Conservation (phyloP, 2,888 invertebrate genomes). For the Caenorhabditis sp. region DNA sequence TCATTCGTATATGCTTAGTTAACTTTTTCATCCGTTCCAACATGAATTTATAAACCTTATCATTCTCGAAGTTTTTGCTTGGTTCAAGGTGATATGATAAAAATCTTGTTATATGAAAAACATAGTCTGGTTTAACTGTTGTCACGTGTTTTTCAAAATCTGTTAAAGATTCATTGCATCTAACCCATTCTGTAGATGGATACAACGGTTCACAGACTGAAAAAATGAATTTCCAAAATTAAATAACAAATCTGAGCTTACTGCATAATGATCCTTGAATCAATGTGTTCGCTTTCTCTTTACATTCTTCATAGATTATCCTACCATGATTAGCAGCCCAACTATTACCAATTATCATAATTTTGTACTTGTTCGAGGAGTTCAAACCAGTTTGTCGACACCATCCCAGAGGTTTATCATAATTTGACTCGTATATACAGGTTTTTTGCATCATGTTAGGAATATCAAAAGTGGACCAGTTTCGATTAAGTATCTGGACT, state of each 20-base stretch:
- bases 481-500: not conserved
- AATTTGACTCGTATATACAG: no score
- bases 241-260: no score
- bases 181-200: no score
- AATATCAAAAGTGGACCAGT: not conserved
- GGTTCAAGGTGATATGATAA: no score
- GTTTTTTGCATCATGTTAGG: no score
- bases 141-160: no score
- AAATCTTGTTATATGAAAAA: constrained; percentile 22
- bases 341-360: constrained; percentile 44
- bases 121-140: constrained; percentile 22
- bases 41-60: constrained; percentile 7
- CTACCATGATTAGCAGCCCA: constrained; percentile 29
- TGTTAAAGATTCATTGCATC: no score
- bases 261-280: no score
- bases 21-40: not conserved
- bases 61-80: constrained; percentile 13
- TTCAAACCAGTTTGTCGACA: not conserved
- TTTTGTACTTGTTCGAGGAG: not conserved
- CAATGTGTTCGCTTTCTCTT: constrained; percentile 9
- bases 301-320: constrained; percentile 33
- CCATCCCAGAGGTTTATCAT: no score
- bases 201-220: not conserved
- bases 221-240: no score
- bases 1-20: not conserved